A percentile compares a stretch with the other conserved stretches of the same genome.
phyloP scores from a whole-genome alignment of 2,888 invertebrate species.

The Suillia variegata region DNA sequence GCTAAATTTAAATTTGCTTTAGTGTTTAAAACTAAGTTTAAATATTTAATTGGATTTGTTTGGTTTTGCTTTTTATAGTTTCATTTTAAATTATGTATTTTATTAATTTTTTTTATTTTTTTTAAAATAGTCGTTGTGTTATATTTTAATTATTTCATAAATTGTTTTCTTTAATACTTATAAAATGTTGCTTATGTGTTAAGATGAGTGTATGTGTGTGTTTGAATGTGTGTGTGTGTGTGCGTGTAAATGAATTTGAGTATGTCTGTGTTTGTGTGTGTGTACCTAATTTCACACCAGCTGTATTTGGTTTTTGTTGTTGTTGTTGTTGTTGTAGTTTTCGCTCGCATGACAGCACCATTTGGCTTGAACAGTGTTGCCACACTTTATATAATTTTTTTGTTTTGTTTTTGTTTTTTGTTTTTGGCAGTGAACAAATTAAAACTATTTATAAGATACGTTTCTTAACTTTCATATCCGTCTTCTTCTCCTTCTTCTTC shows the following conservation, averaged over 20 bases:
- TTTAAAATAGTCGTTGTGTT: constrained; percentile 53
- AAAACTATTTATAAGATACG: constrained; percentile 27
- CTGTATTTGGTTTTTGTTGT: background rate
- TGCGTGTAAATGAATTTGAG: constrained; percentile 16
- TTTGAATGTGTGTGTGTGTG: constrained; percentile 22
- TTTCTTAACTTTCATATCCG: no score
- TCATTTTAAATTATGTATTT: constrained; percentile 3
- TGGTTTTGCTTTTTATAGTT: constrained; percentile 3
- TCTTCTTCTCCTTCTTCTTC: no score
- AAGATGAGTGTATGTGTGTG: constrained; percentile 13
- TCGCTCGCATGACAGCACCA: background rate
- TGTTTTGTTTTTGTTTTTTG: no score
- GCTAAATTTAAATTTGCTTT: constrained; percentile 42
- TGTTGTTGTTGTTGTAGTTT: no score
- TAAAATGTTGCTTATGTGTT: constrained; percentile 8
- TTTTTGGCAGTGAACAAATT: constrained; percentile 55
- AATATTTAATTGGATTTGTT: constrained; percentile 27
- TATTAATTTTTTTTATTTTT: constrained; percentile 11
- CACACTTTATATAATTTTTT: constrained; percentile 23
- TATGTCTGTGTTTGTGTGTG: constrained; percentile 17
- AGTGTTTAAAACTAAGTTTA: constrained; percentile 30
- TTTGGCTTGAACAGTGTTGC: constrained; percentile 10
- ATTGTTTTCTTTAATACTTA: constrained; percentile 16
- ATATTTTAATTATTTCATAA: constrained; percentile 24
- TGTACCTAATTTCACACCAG: background rate